phyloP scores from a whole-genome alignment of 2,113 vertebrate species.

The Scolopax mira region DNA sequence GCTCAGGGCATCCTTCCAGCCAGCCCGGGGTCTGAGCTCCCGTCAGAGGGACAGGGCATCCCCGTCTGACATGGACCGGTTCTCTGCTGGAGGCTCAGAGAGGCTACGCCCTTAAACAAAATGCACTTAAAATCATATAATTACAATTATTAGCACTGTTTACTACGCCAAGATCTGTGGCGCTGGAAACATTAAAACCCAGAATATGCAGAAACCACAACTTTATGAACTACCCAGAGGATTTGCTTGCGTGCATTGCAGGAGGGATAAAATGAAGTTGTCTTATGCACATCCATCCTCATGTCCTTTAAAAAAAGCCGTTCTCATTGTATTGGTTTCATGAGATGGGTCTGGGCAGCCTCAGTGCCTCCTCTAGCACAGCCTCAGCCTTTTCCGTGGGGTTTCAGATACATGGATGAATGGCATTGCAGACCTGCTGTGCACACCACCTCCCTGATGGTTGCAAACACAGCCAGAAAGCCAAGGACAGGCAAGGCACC shows the following conservation, averaged over 20 bases:
- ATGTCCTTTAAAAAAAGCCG: not conserved
- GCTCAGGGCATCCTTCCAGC: not conserved
- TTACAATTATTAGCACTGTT: not conserved
- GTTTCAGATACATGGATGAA: not conserved
- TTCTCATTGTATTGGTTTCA: not conserved
- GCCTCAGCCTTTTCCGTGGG: not conserved
- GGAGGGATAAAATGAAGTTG: not conserved
- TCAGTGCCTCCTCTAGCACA: not conserved
- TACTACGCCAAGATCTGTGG: not conserved
- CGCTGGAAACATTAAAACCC: not conserved
- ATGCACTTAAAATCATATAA: not conserved
- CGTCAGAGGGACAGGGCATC: rapidly evolving
- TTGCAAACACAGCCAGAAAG: not conserved
- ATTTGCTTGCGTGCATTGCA: not conserved
- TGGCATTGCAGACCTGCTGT: not conserved
- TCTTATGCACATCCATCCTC: not conserved
- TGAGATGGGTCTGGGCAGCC: not conserved
- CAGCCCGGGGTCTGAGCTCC: not conserved
- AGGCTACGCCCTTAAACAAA: not conserved
- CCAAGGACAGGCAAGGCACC: not conserved
- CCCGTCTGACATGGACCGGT: not conserved
- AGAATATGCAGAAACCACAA: not conserved
- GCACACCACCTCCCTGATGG: not conserved
- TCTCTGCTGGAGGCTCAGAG: not conserved
- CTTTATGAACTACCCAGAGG: not conserved